Conservation (phyloP, 1,140 invertebrate species). For the Phortica variegata region DNA sequence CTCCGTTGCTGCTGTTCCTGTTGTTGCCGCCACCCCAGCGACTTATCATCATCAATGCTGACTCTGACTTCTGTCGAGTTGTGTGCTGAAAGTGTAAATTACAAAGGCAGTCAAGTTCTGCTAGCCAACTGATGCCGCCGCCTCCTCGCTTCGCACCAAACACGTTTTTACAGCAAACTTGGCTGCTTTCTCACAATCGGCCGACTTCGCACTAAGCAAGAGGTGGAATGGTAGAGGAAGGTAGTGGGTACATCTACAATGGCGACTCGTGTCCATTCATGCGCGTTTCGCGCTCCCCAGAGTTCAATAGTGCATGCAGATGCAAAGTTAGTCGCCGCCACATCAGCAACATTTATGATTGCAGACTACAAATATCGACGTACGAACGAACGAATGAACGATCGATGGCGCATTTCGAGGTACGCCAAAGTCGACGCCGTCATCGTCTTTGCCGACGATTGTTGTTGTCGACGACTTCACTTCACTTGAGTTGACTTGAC, state of each 20-base stretch:
- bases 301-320: conserved; percentile 53
- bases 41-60: conserved; percentile 24
- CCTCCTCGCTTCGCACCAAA: no score
- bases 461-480: conserved; percentile 36
- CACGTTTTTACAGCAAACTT: no score
- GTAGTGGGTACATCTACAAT: no score
- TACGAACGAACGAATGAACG: no score
- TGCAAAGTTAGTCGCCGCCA: conserved; percentile 17
- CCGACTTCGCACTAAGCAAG: conserved; percentile 14
- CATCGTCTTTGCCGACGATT: conserved; percentile 32
- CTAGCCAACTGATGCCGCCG: no score
- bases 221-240: not conserved
- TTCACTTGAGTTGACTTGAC: no score
- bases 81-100: conserved; percentile 39
- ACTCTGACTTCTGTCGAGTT: conserved; percentile 34
- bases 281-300: conserved; percentile 16
- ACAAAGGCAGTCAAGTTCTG: conserved; percentile 12
- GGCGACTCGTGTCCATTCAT: conserved; percentile 3
- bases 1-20: conserved; percentile 14
- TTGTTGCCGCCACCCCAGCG: conserved; percentile 3
- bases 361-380: conserved; percentile 16
- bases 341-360: conserved; percentile 11
- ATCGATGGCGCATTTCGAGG: no score
- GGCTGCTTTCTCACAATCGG: conserved; percentile 38
- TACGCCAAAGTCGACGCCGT: no score